Evolutionary conservation across 2,797 vertebrate genomes (phyloP), one percentile per base, ranked within the genome.

Genomic region (Sebastes iracundus): DNA sequence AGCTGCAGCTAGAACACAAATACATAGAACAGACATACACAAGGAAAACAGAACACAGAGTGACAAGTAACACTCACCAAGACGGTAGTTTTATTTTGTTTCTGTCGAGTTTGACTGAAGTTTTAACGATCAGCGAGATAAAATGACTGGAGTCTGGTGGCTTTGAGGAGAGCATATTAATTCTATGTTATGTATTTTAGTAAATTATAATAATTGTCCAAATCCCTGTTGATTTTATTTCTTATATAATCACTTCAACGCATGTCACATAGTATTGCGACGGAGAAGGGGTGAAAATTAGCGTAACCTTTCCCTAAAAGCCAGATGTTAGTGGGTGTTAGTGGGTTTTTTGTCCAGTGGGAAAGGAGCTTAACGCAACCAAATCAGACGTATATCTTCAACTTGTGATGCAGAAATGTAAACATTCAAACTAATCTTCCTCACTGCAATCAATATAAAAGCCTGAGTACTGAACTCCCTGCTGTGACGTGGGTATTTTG

Each of bases 381-480:
- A 12, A 11, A 13, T 60, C 46, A 30, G 55, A 49, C n/a, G 1
- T 16, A n/a, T 7, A 27, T 61, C 65, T 22, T 32, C 46, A 20
- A 23, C 18, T 52, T 64, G 30, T 25, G 58, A 64, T 22, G 14
- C 8, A 18, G 12, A 84, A 75, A 82, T 55, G 65, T 77, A 73
- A 81, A 84, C 61, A 56, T 68, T 58, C 28, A 55, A 33, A 58
- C 30, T 63, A 56, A 87, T 84, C 74, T 56, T 67, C 27, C 52
- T 63, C n/a, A 6, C 22, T 38, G 71, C 81, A 83, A 80, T 88
- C 79, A 87, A 66, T 77, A 28, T 25, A 1, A 76, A 82, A n/a
- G 27, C 56, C 49, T 3, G 65, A 11, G n/a, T 14, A 46, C 2
- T 27, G 58, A 46, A 4, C 16, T 32, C 49, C 89, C 79, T n/a